Evolutionary conservation across 2,113 vertebrate genomes (phyloP).

Genomic region (human (Homo sapiens)): DNA sequence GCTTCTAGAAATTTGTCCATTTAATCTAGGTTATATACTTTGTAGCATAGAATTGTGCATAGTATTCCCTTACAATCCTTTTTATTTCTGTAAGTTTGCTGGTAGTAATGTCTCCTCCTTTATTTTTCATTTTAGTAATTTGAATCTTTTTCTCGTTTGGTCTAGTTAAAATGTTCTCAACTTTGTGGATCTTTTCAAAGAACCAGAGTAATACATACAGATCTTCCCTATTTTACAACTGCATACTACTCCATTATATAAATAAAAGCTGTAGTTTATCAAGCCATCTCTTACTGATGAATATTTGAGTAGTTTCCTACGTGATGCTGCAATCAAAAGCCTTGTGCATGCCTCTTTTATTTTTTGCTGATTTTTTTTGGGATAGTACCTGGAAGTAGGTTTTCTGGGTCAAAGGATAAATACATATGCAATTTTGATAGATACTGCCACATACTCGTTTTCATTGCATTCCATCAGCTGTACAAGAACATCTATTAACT

Average conservation of each 20-base stretch:
- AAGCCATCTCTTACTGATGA: not conserved
- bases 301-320: not conserved
- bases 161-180: not conserved
- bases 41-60: not conserved
- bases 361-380: not conserved
- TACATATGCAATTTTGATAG: not conserved
- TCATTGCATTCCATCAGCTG: not conserved
- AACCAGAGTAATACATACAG: not conserved
- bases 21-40: not conserved
- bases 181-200: conserved; percentile 1
- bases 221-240: not conserved
- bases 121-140: not conserved
- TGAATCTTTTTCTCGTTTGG: not conserved
- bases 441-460: not conserved
- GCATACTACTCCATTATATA: not conserved
- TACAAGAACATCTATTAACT: not conserved
- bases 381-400: not conserved
- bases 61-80: not conserved
- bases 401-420: not conserved
- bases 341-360: not conserved
- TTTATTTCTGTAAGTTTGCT: not conserved
- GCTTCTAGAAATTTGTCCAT: not conserved
- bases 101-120: not conserved
- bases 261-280: not conserved
- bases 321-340: not conserved